A percentile compares a stretch with the other conserved stretches of the same genome.
phyloP scores from a whole-genome alignment of 2,113 vertebrate genomes.

The Isurus oxyrinchus region DNA sequence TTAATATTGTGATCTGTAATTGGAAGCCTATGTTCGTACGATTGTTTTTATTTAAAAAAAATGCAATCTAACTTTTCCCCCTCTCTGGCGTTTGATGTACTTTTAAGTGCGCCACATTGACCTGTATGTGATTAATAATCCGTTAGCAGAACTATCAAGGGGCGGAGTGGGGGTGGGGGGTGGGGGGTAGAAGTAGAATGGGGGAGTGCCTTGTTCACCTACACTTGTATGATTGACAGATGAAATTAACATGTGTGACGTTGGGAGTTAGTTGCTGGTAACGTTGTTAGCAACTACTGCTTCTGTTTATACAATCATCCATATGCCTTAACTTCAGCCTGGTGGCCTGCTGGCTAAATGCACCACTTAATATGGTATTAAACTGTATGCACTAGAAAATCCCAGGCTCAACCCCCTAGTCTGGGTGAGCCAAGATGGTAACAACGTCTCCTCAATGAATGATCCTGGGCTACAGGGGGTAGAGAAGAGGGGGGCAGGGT shows the following conservation, averaged over 20 bases:
- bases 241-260: not conserved
- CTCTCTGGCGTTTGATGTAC: not conserved
- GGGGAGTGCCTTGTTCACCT: not conserved
- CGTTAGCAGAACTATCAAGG: not conserved
- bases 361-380: not conserved
- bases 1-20: not conserved
- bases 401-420: not conserved
- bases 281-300: not conserved
- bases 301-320: not conserved
- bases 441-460: not conserved
- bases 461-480: not conserved
- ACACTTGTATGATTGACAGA: not conserved
- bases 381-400: not conserved
- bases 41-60: not conserved
- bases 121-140: constrained; percentile 22
- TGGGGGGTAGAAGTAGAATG: not conserved
- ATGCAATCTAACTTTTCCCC: not conserved
- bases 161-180: not conserved
- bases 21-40: not conserved
- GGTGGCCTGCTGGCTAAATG: not conserved
- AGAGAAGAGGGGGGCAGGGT: not conserved
- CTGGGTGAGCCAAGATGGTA: not conserved
- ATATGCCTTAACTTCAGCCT: not conserved
- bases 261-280: not conserved
- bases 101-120: constrained; percentile 1